Evolutionary conservation across 2,888 invertebrate species (phyloP), one percentile per base, ranked within the genome.

Genomic region (Altica lythri): DNA sequence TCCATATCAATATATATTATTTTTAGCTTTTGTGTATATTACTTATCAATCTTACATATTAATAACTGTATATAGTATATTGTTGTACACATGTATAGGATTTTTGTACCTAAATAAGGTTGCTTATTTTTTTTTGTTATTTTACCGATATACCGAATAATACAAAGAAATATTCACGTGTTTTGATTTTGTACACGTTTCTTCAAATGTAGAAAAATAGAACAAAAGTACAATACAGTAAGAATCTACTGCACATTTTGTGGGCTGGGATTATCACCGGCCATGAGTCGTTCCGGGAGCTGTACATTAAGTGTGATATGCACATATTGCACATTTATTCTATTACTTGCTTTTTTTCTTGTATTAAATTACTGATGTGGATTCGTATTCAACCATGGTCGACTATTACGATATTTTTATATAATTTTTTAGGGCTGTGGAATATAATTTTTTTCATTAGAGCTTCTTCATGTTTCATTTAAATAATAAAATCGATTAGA

Each of bases 381-480:
- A n/a, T n/a, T n/a, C n/a, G n/a, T n/a, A n/a, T n/a, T n/a, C n/a
- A n/a, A n/a, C 10, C 6, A 12, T 30, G 9, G 2, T 27, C n/a
- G 9, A 27, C 4, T 27, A n/a, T 27, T 6, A 27, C 4, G 6
- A 12, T 13, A 30, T 30, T 13, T 30, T 13, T 30, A 13, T 10
- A 2, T n/a, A 6, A 2, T 10, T 12, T 30, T 30, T 9, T 12
- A 3, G 3, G 30, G 13, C 2, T 30, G 30, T 12, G 29, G 30
- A 30, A 30, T 29, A 12, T 30, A 30, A 10, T 37, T 37, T 37
- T 37, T 2, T 16, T 37, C 12, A 6, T 10, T 8, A 18, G 13
- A 16, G 29, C 30, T 32, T 30, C 17, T 47, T 16, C 29, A 30
- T 35, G 34, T 32, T 34, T 34, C 14, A 13, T 30, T 4, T 16